Conservation (phyloP, 2,888 invertebrate genomes). For the Drosophila borealis region DNA sequence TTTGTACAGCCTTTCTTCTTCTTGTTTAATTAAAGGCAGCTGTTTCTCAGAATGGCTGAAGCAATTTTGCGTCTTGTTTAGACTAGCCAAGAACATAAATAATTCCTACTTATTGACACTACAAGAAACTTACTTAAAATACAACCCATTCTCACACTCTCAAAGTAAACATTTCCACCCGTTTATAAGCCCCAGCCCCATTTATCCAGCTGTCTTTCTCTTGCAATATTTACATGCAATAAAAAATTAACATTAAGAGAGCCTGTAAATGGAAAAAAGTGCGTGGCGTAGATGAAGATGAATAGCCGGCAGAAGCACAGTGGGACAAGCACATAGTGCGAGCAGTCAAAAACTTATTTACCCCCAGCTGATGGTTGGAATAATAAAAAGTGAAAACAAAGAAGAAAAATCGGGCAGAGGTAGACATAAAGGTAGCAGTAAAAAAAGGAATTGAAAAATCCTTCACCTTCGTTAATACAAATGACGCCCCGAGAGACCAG, state of each 20-base stretch:
- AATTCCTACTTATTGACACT: no score
- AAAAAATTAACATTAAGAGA: conserved; percentile 60
- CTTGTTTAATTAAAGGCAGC: no score
- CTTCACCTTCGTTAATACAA: conserved; percentile 82
- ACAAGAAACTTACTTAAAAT: no score
- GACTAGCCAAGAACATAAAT: no score
- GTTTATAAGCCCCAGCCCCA: neutral
- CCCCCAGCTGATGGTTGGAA: neutral
- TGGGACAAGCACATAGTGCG: conserved; percentile 27
- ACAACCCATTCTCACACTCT: no score
- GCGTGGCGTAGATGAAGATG: conserved; percentile 65
- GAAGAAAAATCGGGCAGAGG: conserved; percentile 10
- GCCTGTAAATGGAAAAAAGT: conserved; percentile 69
- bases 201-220: neutral
- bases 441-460: conserved; percentile 76
- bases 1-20: no score
- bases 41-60: no score
- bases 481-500: conserved; percentile 82
- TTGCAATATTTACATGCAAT: conserved; percentile 77
- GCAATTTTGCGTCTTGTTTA: no score
- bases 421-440: conserved; percentile 8
- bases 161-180: neutral
- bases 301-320: conserved; percentile 40
- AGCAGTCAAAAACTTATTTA: conserved; percentile 16
- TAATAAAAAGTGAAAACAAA: conserved; percentile 47